Evolutionary conservation across 2,797 vertebrate species (phyloP), one percentile per base, ranked within the genome.

Genomic region (Lemur catta): DNA sequence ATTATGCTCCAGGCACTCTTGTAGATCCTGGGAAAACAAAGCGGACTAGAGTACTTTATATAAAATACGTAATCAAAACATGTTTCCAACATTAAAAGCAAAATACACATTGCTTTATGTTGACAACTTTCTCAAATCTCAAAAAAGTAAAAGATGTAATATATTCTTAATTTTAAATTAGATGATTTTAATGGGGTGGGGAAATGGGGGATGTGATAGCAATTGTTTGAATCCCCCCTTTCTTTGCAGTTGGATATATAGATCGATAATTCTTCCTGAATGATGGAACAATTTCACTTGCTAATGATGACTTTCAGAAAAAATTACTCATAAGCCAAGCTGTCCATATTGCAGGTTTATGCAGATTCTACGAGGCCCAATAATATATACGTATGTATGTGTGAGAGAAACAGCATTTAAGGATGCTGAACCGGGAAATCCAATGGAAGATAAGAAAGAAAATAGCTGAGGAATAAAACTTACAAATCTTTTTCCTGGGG

Each of bases 241-340:
- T 38, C 65, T 88, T 74, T 89, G 38, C 14, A 85, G 24, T 63
- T 80, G 38, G 57, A 61, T 72, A 89, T 79, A 90, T 89, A 88
- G 38, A 86, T 75, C 13, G 75, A 35, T 81, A 88, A 79, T 96
- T 92, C 7, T 85, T 81, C 59, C n/a, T 33, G 50, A 79, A 84
- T 35, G 41, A 46, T 94, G 26, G 95, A 93, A 96, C 41, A 41
- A 84, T 75, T 95, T 93, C 7, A 97, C 50, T 81, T 63, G 63
- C 33, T 94, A 63, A 88, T 84, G 84, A 84, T 82, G 43, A 91
- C n/a, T 84, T 93, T 52, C 71, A 59, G 50, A 76, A 84, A 90
- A 91, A 86, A 65, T 38, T 76, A 63, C 65, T 88, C 30, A 80
- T 18, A 86, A 81, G 9, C 55, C 41, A 63, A 89, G 13, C 72